Percentiles rank a stretch among this genome's conserved stretches.
phyloP scores from a whole-genome alignment of 2,797 vertebrate species.

The Champsocephalus gunnari region DNA sequence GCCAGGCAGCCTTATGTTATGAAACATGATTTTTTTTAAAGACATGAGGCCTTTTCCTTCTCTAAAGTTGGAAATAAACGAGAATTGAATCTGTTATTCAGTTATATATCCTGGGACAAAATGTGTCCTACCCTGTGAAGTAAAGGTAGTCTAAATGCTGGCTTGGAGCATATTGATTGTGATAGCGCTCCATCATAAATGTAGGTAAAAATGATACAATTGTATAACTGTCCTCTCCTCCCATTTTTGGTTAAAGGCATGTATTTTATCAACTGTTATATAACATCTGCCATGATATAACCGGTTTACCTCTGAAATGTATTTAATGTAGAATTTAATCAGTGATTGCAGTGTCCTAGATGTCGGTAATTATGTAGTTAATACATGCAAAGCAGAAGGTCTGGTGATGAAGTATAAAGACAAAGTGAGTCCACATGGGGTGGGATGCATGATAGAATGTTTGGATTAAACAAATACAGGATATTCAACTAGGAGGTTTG shows the following conservation, averaged over 20 bases:
- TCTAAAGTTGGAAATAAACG: not conserved
- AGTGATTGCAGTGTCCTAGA: too few species aligned
- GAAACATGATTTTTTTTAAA: not conserved
- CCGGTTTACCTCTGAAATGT: too few species aligned
- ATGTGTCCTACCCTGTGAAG: not conserved
- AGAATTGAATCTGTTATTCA: not conserved
- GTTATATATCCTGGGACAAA: not conserved
- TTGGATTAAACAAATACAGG: too few species aligned
- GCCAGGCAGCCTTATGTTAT: not conserved
- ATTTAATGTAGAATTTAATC: too few species aligned
- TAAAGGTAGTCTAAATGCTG: not conserved
- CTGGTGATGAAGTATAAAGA: too few species aligned
- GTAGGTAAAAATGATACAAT: not conserved
- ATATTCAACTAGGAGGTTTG: too few species aligned
- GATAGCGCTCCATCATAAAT: conserved; percentile 8
- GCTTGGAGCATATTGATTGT: not conserved
- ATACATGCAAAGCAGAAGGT: too few species aligned
- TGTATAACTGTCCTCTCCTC: not conserved
- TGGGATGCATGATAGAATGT: too few species aligned
- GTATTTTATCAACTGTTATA: not conserved
- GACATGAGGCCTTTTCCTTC: too few species aligned
- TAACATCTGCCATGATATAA: not conserved
- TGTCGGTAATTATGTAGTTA: too few species aligned
- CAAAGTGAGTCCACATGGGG: too few species aligned
- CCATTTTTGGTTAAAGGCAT: not conserved